phyloP scores from a whole-genome alignment of 2,888 invertebrate species.

The Saturnia pavonia region DNA sequence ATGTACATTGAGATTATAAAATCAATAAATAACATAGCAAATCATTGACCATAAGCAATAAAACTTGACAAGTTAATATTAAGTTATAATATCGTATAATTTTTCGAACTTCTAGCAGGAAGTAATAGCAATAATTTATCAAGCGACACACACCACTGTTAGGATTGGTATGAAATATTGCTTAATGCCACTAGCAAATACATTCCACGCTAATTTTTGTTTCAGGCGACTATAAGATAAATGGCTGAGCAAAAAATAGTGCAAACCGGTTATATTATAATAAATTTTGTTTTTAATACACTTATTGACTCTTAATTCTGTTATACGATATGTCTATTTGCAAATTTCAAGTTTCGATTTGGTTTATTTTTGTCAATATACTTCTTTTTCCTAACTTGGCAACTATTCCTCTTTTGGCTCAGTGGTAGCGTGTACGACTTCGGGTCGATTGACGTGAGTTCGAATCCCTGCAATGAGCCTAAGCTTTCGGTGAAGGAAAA shows the following conservation, averaged over 20 bases:
- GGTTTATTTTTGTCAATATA: no score
- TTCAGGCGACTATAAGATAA: neutral
- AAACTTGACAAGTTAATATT: conserved; percentile 10
- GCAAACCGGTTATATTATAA: neutral
- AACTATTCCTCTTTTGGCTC: no score
- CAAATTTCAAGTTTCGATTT: neutral
- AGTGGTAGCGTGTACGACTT: no score
- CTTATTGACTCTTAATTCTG: no score
- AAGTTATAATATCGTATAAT: conserved; percentile 3
- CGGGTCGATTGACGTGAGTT: no score
- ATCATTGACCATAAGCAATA: neutral
- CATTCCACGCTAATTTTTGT: neutral
- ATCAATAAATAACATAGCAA: conserved; percentile 6
- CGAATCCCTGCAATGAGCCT: no score
- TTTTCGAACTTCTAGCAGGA: neutral
- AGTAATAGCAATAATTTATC: neutral
- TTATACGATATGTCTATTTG: no score
- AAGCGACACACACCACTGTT: neutral
- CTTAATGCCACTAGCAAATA: conserved; percentile 1
- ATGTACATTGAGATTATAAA: neutral
- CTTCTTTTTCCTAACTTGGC: no score
- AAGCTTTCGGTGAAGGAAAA: no score
- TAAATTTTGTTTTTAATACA: neutral
- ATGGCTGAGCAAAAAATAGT: neutral
- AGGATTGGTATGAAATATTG: neutral